Conservation (phyloP, 2,113 vertebrate species). For the Camelus bactrianus region DNA sequence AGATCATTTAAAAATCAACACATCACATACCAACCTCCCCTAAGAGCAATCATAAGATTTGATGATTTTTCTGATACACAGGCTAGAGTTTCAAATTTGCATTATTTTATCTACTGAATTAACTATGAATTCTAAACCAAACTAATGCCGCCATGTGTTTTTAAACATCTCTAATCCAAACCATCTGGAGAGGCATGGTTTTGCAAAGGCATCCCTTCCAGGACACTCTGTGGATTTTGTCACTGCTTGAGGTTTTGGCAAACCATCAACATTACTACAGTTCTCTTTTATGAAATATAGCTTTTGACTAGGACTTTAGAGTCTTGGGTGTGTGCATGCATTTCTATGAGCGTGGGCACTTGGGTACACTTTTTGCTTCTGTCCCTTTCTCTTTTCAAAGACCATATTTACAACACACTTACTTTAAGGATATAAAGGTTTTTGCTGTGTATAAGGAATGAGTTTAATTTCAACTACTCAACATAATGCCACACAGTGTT, state of each 20-base stretch:
- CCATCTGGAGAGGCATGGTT: slow-evolving; percentile 92
- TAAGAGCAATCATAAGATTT: slow-evolving; percentile 81
- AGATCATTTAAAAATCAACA: slow-evolving; percentile 79
- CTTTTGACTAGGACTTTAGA: slow-evolving; percentile 83
- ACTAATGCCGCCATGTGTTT: slow-evolving; percentile 92
- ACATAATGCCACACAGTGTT: background rate
- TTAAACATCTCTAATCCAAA: slow-evolving; percentile 93
- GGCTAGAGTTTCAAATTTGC: slow-evolving; percentile 81
- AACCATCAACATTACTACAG: slow-evolving; percentile 90
- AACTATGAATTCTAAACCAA: slow-evolving; percentile 84
- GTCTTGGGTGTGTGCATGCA: slow-evolving; percentile 35
- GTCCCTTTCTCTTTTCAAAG: slow-evolving; percentile 45
- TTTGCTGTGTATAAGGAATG: background rate
- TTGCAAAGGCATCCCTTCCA: slow-evolving; percentile 93
- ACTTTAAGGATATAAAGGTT: slow-evolving; percentile 45
- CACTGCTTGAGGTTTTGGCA: slow-evolving; percentile 95
- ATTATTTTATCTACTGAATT: slow-evolving; percentile 86
- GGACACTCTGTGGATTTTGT: slow-evolving; percentile 95
- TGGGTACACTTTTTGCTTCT: slow-evolving; percentile 52
- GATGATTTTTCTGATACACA: slow-evolving; percentile 73
- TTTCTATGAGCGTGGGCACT: slow-evolving; percentile 57
- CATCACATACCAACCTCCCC: slow-evolving; percentile 73
- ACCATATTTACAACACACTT: slow-evolving; percentile 37
- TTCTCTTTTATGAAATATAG: slow-evolving; percentile 91
- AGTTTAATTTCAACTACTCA: slow-evolving; percentile 27